These are phyloP conservation scores for Caenorhabditis panamensis DNA, from an alignment of 2,888 invertebrate genomes.

Conservation along the genomic window DNA sequence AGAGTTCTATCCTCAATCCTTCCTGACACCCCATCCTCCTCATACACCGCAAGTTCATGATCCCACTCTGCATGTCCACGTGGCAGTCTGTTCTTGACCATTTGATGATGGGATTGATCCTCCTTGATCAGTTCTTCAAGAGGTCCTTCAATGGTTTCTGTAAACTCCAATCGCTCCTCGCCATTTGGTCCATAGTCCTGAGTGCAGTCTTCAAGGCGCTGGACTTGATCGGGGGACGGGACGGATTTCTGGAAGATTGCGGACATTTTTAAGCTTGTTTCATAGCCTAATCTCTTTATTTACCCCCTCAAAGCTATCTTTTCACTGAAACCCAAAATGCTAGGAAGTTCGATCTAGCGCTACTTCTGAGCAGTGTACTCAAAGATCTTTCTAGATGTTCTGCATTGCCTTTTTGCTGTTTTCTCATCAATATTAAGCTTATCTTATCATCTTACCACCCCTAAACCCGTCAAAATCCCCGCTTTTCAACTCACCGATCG, in stretches of 20 bases:
- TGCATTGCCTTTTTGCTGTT: no score
- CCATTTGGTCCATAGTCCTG: conserved; percentile 46
- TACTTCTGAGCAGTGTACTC: no score
- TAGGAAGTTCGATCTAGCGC: neutral
- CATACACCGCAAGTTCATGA: conserved; percentile 49
- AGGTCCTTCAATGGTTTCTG: conserved; percentile 60
- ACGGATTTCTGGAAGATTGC: conserved; percentile 41
- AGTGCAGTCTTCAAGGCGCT: conserved; percentile 45
- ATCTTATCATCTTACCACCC: no score
- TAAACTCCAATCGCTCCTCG: conserved; percentile 59
- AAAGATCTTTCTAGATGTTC: neutral
- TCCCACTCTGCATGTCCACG: conserved; percentile 41
- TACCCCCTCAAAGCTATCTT: conserved; percentile 19
- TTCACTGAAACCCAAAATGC: neutral
- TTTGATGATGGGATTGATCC: conserved; percentile 43
- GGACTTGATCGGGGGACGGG: conserved; percentile 42
- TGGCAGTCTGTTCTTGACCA: conserved; percentile 42
- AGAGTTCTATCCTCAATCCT: conserved; percentile 52
- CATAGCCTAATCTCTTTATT: no score
- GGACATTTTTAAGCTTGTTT: neutral
- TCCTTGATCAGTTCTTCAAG: conserved; percentile 57
- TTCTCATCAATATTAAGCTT: no score
- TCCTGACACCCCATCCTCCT: conserved; percentile 48
- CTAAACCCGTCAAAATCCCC: neutral
- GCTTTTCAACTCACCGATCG: conserved; percentile 51